phyloP scores from a whole-genome alignment of 2,888 invertebrate species.

The Hartigia nigra region DNA sequence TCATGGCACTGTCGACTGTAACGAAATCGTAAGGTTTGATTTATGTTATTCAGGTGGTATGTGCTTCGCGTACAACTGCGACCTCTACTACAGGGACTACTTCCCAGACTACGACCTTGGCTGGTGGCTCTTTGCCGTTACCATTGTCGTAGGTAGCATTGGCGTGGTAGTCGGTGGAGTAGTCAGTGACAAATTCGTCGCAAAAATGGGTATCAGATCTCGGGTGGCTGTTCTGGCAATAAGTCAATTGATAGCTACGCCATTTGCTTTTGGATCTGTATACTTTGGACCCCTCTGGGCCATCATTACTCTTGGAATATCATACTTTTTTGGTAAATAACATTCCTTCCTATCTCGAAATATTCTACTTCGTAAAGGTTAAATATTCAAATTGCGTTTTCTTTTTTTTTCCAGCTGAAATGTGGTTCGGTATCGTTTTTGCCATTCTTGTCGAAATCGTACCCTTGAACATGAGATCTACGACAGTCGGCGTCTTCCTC shows the following conservation, averaged over 20 bases:
- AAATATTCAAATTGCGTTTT: no score
- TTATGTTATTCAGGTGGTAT: slow-evolving; percentile 75
- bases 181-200: slow-evolving; percentile 87
- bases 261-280: slow-evolving; percentile 88
- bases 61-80: slow-evolving; percentile 92
- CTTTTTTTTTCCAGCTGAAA: slow-evolving; percentile 76
- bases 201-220: slow-evolving; percentile 86
- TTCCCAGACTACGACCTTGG: slow-evolving; percentile 91
- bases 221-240: slow-evolving; percentile 83
- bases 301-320: slow-evolving; percentile 87
- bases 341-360: background rate
- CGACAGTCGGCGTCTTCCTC: slow-evolving; percentile 86
- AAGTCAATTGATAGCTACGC: slow-evolving; percentile 85
- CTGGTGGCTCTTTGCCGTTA: slow-evolving; percentile 91
- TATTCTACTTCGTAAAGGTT: background rate
- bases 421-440: slow-evolving; percentile 95
- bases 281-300: slow-evolving; percentile 85
- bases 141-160: slow-evolving; percentile 85
- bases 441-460: slow-evolving; percentile 91
- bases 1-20: background rate
- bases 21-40: background rate
- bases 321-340: slow-evolving; percentile 86
- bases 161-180: slow-evolving; percentile 82
- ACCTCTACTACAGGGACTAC: slow-evolving; percentile 87
- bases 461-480: slow-evolving; percentile 82